These are phyloP conservation scores for Acrocephalus scirpaceus DNA, from an alignment of 2,797 vertebrate species.

Conservation along the genomic window DNA sequence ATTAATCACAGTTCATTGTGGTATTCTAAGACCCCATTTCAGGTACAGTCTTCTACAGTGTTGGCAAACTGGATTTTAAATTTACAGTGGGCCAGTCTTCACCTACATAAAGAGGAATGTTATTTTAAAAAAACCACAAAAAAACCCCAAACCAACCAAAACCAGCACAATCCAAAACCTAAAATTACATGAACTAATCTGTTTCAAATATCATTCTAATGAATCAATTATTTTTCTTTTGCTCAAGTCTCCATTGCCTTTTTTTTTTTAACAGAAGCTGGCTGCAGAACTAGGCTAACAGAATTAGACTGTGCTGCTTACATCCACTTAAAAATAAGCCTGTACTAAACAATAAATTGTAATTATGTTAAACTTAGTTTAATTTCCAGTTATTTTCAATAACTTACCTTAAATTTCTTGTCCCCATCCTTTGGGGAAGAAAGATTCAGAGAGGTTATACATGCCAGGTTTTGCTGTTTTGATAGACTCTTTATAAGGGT, in stretches of 20 bases:
- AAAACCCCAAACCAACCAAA: background rate
- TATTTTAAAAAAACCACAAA: background rate
- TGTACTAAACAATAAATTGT: background rate
- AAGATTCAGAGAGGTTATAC: constrained; percentile 80
- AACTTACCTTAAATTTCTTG: constrained; percentile 84
- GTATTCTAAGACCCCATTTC: background rate
- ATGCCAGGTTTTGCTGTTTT: constrained; percentile 80
- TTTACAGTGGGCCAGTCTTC: background rate
- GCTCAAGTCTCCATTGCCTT: background rate
- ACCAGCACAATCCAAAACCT: background rate
- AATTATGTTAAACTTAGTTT: background rate
- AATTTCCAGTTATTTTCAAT: background rate
- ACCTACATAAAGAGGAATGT: background rate
- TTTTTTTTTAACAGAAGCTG: background rate
- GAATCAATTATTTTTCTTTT: background rate
- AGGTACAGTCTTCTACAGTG: background rate
- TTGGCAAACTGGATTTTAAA: background rate
- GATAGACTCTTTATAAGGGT: constrained; percentile 77
- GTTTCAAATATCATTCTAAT: background rate
- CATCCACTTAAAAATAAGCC: background rate
- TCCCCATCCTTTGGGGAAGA: constrained; percentile 78
- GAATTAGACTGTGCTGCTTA: background rate
- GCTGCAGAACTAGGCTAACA: background rate
- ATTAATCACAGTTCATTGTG: background rate
- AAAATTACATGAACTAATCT: background rate